Evolutionary conservation across 2,113 vertebrate species (phyloP).

Genomic region (Helogale parvula): DNA sequence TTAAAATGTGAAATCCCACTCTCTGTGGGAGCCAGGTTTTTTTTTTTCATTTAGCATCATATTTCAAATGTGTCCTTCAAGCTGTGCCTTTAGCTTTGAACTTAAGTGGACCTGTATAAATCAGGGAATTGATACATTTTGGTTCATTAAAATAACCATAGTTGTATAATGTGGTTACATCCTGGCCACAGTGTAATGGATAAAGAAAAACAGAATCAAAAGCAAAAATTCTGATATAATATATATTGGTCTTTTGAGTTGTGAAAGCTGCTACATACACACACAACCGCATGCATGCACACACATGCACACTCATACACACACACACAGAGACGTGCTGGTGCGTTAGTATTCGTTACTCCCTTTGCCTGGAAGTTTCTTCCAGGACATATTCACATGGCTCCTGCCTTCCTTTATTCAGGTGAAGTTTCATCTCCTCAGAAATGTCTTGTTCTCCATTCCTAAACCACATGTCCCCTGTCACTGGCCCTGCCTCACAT

Average conservation of each 20-base stretch:
- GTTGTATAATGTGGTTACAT: neutral
- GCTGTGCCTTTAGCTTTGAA: neutral
- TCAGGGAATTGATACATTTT: neutral
- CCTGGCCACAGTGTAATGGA: neutral
- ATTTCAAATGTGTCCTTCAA: neutral
- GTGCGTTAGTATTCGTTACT: neutral
- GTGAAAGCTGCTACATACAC: neutral
- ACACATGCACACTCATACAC: no score
- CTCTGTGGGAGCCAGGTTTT: neutral
- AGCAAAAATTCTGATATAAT: neutral
- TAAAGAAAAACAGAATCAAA: neutral
- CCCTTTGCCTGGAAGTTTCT: neutral
- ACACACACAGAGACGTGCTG: neutral
- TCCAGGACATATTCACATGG: neutral
- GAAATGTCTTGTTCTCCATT: neutral
- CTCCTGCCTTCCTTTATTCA: neutral
- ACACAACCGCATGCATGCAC: fast-evolving
- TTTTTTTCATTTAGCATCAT: neutral
- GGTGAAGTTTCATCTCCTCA: neutral
- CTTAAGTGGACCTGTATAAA: neutral
- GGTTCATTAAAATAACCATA: neutral
- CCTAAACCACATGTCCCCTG: neutral
- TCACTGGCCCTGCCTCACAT: neutral
- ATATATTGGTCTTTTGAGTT: neutral
- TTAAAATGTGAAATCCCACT: neutral